Evolutionary conservation across 2,888 invertebrate species (phyloP), one percentile per base, ranked within the genome.

Genomic region (Cephus pulcher): DNA sequence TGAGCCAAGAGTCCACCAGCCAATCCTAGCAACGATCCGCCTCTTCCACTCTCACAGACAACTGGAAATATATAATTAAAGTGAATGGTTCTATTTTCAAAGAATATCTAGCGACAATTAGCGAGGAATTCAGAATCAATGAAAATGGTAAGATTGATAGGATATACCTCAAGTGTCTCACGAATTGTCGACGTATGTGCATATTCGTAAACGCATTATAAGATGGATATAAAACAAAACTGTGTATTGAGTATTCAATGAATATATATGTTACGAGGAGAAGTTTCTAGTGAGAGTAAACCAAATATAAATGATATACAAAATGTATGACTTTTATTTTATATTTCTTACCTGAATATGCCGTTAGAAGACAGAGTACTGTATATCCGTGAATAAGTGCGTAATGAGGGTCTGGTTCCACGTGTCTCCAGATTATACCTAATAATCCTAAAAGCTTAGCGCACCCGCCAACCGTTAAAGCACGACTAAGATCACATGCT

Each of bases 341-440:
- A 71, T 34, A 34, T 9, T 11, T 75, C 78, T 86, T 90, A 95
- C 95, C 95, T 84, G 94, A 94, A 86, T 95, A 94, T 0, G 95
- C 94, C 80, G 94, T 93, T 56, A 94, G 91, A 80, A 95, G 93
- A 1, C 95, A 94, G 12, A 95, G 92, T 33, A 94, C 92, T 77
- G 94, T 94, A 86, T 96, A 96, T 0, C 93, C 92, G 79, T 94
- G 93, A 3, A 96, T 95, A 1, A 96, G 92, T 37, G 87, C 78
- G 75, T 90, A 88, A 79, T 91, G 88, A 4, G 87, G 85, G 75
- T 88, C 87, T 0, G 87, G 85, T 6, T 87, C 86, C 34, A 88
- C 86, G 68, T 88, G 86, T 68, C 88, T 87, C 91, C 91, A 91
- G 4, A 91, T 86, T 35, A 91, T 88, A 30, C 88, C 89, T 23